A percentile compares a stretch with the other conserved stretches of the same genome.
Evolutionary conservation across 2,797 vertebrate species (phyloP).

Genomic region (Anisognathus igniventris): DNA sequence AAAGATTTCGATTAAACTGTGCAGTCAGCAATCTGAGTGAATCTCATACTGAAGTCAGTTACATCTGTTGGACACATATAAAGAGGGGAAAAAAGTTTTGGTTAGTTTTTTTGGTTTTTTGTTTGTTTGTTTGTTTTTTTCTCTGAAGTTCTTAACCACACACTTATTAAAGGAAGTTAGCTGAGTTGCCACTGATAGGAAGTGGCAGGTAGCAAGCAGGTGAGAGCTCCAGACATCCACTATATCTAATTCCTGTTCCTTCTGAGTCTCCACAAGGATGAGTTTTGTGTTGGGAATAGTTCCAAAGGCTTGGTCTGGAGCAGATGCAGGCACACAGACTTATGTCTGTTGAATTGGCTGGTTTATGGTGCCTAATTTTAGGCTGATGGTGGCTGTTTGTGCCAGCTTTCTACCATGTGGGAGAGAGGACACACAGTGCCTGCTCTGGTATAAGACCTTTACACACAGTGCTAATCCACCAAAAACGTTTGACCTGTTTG

Average conservation of each 20-base stretch:
- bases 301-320: background rate
- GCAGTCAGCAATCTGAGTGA: background rate
- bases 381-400: background rate
- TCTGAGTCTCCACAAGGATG: background rate
- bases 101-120: too few relatives aligned
- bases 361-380: background rate
- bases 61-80: background rate
- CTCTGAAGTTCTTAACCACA: background rate
- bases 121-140: background rate
- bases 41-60: background rate
- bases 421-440: background rate
- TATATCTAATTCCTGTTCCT: background rate
- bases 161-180: background rate
- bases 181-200: background rate
- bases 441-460: background rate
- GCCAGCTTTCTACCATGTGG: background rate
- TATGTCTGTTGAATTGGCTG: background rate
- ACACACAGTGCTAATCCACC: background rate
- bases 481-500: background rate
- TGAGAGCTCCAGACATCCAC: background rate
- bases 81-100: background rate
- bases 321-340: background rate
- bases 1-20: conserved; percentile 23
- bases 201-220: background rate
- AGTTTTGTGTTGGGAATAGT: background rate